These are phyloP conservation scores for Drosophila ohnishii DNA, from an alignment of 1,140 invertebrate species.

Conservation along the genomic window DNA sequence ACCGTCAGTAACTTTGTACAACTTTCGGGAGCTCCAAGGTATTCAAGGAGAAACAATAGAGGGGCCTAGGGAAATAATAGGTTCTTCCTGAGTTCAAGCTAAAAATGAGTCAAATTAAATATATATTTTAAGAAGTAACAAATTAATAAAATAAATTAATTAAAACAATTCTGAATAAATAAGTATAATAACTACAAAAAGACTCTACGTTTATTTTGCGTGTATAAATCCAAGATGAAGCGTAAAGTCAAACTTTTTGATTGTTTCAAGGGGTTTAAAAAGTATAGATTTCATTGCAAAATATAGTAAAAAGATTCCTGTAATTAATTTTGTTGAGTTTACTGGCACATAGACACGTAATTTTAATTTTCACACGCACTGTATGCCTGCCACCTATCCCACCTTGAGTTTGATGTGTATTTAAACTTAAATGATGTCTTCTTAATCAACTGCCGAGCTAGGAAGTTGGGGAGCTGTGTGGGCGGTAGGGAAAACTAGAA, in stretches of 20 bases:
- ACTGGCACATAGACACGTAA: background rate
- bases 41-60: conserved; percentile 14
- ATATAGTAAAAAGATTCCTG: background rate
- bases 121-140: background rate
- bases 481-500: conserved; percentile 11
- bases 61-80: background rate
- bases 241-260: background rate
- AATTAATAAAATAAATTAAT: background rate
- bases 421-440: conserved; percentile 76
- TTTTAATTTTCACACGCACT: conserved; percentile 41
- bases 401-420: conserved; percentile 43
- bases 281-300: background rate
- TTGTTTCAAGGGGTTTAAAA: background rate
- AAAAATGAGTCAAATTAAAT: background rate
- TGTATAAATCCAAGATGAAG: background rate
- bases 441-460: conserved; percentile 63
- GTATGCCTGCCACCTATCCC: conserved; percentile 13
- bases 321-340: background rate
- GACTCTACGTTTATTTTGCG: background rate
- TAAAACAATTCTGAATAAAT: background rate
- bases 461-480: conserved; percentile 10
- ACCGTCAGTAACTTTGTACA: conserved; percentile 11
- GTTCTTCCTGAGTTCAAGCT: background rate
- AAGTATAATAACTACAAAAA: no score
- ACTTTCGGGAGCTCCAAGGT: conserved; percentile 15